A percentile compares a stretch with the other conserved stretches of the same genome.
phyloP scores from a whole-genome alignment of 2,888 invertebrate species.

The Acanthosepion lycidas region DNA sequence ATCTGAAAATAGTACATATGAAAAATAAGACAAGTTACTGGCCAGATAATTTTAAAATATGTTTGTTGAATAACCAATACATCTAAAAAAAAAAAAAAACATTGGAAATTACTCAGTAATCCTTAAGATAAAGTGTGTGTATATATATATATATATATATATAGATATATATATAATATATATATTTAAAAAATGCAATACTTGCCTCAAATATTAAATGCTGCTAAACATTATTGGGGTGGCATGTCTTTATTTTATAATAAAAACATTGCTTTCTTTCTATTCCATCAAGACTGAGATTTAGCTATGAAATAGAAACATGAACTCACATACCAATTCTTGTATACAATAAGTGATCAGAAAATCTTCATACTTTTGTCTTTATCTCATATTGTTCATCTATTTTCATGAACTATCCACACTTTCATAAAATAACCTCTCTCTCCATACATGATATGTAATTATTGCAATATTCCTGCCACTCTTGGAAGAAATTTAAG shows the following conservation, averaged over 20 bases:
- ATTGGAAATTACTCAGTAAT: too few species aligned
- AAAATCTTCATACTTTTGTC: background rate
- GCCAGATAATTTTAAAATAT: too few species aligned
- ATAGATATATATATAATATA: too few species aligned
- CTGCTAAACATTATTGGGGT: background rate
- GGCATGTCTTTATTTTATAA: background rate
- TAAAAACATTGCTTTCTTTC: background rate
- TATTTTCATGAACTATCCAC: background rate
- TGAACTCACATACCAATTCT: background rate
- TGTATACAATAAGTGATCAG: background rate
- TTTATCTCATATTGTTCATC: background rate
- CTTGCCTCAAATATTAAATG: background rate
- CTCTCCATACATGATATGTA: background rate
- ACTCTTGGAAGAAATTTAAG: background rate
- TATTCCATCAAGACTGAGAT: background rate
- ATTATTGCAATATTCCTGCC: conserved; percentile 33
- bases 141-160: too few species aligned
- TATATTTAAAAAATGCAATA: background rate
- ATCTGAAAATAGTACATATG: background rate
- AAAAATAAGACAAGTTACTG: background rate
- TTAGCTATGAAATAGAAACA: background rate
- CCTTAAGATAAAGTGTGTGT: too few species aligned
- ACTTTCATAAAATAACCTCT: background rate
- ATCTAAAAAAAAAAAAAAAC: too few species aligned
- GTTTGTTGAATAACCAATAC: too few species aligned